A percentile compares a stretch with the other conserved stretches of the same genome.
Evolutionary conservation across 2,888 invertebrate species (phyloP).

Genomic region (Meliscaeva auricollis): DNA sequence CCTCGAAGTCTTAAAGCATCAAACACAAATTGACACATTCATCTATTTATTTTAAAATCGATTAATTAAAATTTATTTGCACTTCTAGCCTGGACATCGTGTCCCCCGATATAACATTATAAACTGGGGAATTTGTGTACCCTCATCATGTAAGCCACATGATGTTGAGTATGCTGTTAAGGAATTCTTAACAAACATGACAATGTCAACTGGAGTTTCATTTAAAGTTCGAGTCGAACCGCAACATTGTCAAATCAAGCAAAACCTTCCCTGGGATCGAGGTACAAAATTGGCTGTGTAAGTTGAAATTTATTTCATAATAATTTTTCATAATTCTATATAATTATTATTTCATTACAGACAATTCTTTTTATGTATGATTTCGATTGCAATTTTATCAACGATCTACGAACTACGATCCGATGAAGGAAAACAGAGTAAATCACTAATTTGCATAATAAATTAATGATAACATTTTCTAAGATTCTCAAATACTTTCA

Average conservation of each 20-base stretch:
- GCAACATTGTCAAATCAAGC: slow-evolving; percentile 87
- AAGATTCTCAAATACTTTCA: slow-evolving; percentile 77
- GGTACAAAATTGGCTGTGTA: slow-evolving; percentile 85
- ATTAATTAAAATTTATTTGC: neutral
- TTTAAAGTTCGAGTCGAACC: slow-evolving; percentile 86
- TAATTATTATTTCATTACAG: slow-evolving; percentile 78
- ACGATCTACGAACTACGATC: slow-evolving; percentile 82
- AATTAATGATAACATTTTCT: neutral
- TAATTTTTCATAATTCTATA: neutral
- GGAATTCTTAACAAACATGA: slow-evolving; percentile 84
- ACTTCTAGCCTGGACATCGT: slow-evolving; percentile 87
- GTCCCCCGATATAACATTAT: slow-evolving; percentile 88
- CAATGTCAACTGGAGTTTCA: slow-evolving; percentile 85
- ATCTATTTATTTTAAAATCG: too few relatives aligned
- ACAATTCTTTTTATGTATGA: slow-evolving; percentile 84
- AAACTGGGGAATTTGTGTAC: slow-evolving; percentile 89
- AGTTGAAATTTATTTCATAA: slow-evolving; percentile 62
- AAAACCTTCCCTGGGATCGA: slow-evolving; percentile 83
- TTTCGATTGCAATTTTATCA: slow-evolving; percentile 82
- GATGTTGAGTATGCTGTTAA: slow-evolving; percentile 87
- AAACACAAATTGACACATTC: too few relatives aligned
- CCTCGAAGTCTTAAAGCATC: too few relatives aligned
- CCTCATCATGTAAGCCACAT: slow-evolving; percentile 86
- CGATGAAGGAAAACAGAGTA: slow-evolving; percentile 79
- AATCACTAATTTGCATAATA: slow-evolving; percentile 22